Evolutionary conservation across 2,113 vertebrate genomes (phyloP), one percentile per base, ranked within the genome.

Genomic region (Nibea coibor): DNA sequence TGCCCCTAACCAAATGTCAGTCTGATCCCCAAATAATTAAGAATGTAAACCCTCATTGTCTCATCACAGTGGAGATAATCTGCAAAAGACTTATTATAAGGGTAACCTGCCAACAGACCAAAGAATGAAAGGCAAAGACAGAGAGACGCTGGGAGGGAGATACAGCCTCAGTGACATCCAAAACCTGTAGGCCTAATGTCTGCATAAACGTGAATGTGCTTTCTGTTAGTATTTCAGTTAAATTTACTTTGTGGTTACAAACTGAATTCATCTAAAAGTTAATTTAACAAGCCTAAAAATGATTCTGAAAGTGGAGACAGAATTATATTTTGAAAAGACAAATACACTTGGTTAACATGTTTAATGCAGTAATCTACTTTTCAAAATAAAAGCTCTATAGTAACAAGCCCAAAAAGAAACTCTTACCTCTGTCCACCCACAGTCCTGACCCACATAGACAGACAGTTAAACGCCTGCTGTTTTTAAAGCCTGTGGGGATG

Each of bases 351-450:
- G 8, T 45, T 58, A 14, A 35, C 5, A 59, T 14, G 4, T 58
- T 42, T 42, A 8, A 5, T 26, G 24, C 24, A 26, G 24, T 10
- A 6, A 47, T 47, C 24, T 4, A 22, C 2, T 58, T 35, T 45
- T 64, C 48, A 53, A 50, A 68, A 64, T 69, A 28, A 67, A 72
- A 42, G n/a, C 17, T 4, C 6, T 4, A 10, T 5, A 16, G 10
- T 19, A 22, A 14, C 22, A 2, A 63, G 19, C 0, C 5, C 5
- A 48, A 64, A 64, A 20, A 59, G 3, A 47, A 62, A 2, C 15
- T 42, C 89, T 88, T 86, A 93, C 92, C 92, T 87, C 64, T 70
- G 65, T 71, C 65, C 63, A 43, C 22, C 71, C 47, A 62, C 72
- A 76, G 66, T 75, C 22, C 80, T 71, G 59, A 75, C 75, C 74